Evolutionary conservation across 2,888 invertebrate genomes (phyloP).

Genomic region (Agrilus mali): DNA sequence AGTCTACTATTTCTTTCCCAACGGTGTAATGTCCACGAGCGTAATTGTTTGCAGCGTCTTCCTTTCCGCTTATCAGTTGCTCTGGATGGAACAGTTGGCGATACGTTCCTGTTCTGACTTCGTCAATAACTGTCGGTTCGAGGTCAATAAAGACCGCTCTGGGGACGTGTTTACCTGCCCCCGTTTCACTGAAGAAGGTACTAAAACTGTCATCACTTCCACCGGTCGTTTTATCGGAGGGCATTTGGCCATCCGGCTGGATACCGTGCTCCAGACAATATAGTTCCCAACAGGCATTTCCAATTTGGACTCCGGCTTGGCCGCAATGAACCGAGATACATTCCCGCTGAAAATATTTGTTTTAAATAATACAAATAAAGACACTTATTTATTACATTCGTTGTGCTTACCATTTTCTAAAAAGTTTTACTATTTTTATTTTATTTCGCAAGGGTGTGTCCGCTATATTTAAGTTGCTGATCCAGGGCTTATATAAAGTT

Average conservation of each 20-base stretch:
- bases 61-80: conserved; percentile 69
- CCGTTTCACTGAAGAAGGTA: conserved; percentile 65
- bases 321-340: conserved; percentile 71
- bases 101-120: conserved; percentile 52
- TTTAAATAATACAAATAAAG: too few species aligned
- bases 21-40: conserved; percentile 74
- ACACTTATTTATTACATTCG: too few species aligned
- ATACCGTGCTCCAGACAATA: conserved; percentile 68
- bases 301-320: conserved; percentile 71
- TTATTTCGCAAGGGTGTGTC: too few species aligned
- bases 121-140: conserved; percentile 69
- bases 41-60: conserved; percentile 78
- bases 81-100: conserved; percentile 66
- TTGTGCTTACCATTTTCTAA: too few species aligned
- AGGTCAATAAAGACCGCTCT: conserved; percentile 71
- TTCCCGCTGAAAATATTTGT: conserved; percentile 45
- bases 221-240: neutral
- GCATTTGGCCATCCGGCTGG: conserved; percentile 45
- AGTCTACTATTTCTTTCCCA: conserved; percentile 58
- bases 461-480: too few species aligned
- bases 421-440: too few species aligned
- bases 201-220: conserved; percentile 37
- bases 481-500: too few species aligned
- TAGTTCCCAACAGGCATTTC: conserved; percentile 65
- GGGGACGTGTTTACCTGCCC: conserved; percentile 71